Conservation (phyloP, 2,888 invertebrate species). For the Halocaridina rubra region DNA sequence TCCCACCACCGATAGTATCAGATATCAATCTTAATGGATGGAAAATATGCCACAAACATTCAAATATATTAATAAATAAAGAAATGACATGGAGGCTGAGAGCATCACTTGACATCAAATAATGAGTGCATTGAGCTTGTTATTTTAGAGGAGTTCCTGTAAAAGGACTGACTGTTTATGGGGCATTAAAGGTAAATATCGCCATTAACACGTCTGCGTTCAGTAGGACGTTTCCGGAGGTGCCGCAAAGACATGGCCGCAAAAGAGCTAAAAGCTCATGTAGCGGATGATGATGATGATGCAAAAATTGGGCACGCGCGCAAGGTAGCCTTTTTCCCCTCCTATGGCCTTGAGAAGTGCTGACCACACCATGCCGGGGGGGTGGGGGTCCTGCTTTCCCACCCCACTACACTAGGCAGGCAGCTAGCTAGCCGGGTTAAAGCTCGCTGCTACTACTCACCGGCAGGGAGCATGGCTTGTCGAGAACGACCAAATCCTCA, state of each 20-base stretch:
- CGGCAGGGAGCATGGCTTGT: conserved; percentile 99
- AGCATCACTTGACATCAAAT: not conserved
- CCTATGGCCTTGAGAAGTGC: conserved; percentile 32
- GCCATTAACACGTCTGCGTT: conserved; percentile 33
- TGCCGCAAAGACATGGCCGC: conserved; percentile 1
- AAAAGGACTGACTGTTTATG: not conserved
- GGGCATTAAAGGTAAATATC: not conserved
- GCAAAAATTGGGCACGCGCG: conserved; percentile 10
- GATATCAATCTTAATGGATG: no score
- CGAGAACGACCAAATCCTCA: conserved; percentile 98
- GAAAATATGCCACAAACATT: not conserved
- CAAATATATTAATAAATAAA: not conserved
- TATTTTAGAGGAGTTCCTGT: not conserved
- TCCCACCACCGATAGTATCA: no score
- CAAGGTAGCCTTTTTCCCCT: conserved; percentile 22
- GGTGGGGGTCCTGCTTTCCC: conserved; percentile 29
- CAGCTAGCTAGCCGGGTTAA: conserved; percentile 43
- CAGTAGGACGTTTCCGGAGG: conserved; percentile 34
- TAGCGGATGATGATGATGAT: not conserved
- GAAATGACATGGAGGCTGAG: not conserved
- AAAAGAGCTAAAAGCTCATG: conserved; percentile 5
- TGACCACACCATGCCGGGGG: conserved; percentile 34
- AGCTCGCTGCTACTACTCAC: conserved; percentile 74
- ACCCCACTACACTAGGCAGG: conserved; percentile 40
- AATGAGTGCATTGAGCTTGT: not conserved